Percentiles rank a stretch among this genome's conserved stretches.
Conservation (phyloP, 2,797 vertebrate species). For the Crax fasciolata region DNA sequence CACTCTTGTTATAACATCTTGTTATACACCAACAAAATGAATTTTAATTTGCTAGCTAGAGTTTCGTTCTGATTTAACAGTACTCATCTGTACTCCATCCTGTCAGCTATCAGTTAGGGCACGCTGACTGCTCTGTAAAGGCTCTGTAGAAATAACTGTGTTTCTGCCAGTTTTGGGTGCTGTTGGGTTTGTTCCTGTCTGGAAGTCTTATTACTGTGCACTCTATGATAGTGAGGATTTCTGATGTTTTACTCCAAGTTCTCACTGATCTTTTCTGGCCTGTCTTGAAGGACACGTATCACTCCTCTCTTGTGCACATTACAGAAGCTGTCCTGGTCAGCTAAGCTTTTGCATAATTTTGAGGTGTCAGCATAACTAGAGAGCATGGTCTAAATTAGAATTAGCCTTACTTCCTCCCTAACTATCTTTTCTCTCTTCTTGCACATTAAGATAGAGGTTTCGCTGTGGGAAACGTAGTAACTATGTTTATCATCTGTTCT, state of each 20-base stretch:
- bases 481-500: neutral
- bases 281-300: neutral
- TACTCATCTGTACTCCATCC: neutral
- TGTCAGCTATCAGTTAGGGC: conserved; percentile 4
- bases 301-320: neutral
- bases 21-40: neutral
- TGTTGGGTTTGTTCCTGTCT: neutral
- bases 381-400: neutral
- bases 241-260: neutral
- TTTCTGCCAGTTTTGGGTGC: conserved; percentile 10
- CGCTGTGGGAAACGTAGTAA: neutral
- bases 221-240: fast-evolving
- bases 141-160: neutral
- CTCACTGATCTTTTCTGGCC: neutral
- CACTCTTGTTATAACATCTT: too few species aligned
- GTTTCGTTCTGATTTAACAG: neutral
- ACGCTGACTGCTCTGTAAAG: neutral
- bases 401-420: neutral
- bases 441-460: neutral
- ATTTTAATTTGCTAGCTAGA: neutral
- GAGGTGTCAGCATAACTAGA: neutral
- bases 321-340: neutral
- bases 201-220: neutral
- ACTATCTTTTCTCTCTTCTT: neutral
- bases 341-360: neutral